Percentiles rank a stretch among this genome's conserved stretches.
These are phyloP conservation scores for Heliconius melpomene DNA, from an alignment of 1,140 invertebrate species.

Conservation along the genomic window DNA sequence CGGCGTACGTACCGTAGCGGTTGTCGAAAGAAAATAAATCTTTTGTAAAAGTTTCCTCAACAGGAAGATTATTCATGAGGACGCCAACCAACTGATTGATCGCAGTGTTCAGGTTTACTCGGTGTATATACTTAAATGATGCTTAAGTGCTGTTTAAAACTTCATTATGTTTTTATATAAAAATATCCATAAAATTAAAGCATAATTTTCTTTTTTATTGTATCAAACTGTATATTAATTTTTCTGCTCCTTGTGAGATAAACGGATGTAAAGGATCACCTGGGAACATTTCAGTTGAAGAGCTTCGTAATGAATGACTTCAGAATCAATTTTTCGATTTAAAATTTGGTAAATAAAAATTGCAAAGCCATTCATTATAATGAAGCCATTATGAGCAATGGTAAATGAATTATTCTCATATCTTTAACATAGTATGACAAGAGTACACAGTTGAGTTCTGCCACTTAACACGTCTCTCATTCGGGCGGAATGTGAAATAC, in stretches of 20 bases:
- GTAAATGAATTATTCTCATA: too few relatives aligned
- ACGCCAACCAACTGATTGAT: slow-evolving; percentile 30
- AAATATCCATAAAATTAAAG: slow-evolving; percentile 4
- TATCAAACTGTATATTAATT: not conserved
- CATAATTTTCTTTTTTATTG: not conserved
- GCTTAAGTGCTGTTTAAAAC: slow-evolving; percentile 14
- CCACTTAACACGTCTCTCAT: too few relatives aligned
- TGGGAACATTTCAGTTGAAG: too few relatives aligned
- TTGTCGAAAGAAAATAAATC: slow-evolving; percentile 30
- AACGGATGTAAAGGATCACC: not conserved
- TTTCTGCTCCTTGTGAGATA: not conserved
- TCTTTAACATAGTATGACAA: too few relatives aligned
- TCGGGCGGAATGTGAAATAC: too few relatives aligned
- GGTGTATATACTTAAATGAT: slow-evolving; percentile 8
- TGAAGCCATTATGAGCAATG: too few relatives aligned
- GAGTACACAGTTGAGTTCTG: too few relatives aligned
- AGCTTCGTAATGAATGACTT: not conserved
- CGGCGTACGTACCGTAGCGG: not conserved
- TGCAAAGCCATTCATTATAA: too few relatives aligned
- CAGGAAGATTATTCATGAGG: slow-evolving; percentile 32
- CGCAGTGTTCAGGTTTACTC: slow-evolving; percentile 21
- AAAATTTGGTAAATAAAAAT: too few relatives aligned
- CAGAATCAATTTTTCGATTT: not conserved
- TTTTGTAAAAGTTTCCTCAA: slow-evolving; percentile 33
- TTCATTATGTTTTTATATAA: slow-evolving; percentile 10